Conservation (phyloP, 2,113 vertebrate genomes). For the Cromileptes altivelis region DNA sequence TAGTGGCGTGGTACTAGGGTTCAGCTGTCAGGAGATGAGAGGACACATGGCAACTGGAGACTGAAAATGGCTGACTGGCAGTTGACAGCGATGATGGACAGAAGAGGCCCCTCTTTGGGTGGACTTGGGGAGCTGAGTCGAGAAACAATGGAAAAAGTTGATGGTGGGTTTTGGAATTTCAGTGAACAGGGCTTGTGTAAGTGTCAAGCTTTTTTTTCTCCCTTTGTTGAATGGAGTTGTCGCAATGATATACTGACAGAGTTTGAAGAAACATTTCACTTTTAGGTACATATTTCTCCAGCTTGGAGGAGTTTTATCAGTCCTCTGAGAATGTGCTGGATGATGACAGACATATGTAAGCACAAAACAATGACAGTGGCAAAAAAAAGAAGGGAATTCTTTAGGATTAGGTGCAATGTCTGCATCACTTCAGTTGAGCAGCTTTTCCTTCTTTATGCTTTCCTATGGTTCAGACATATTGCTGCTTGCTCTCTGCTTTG, state of each 20-base stretch:
- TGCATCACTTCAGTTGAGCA: slow-evolving; percentile 6
- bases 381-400: not conserved
- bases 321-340: slow-evolving; percentile 30
- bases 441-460: not conserved
- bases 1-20: not conserved
- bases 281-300: slow-evolving; percentile 19
- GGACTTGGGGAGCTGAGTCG: not conserved
- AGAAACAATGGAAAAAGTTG: not conserved
- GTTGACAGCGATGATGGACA: not conserved
- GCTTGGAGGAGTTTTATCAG: slow-evolving; percentile 21
- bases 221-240: slow-evolving; percentile 11
- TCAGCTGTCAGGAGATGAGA: not conserved
- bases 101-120: not conserved
- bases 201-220: not conserved
- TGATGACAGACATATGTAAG: slow-evolving; percentile 57
- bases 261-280: slow-evolving; percentile 24
- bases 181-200: not conserved
- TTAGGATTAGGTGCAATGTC: not conserved
- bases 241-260: slow-evolving; percentile 23
- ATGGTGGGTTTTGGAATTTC: not conserved
- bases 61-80: slow-evolving; percentile 19
- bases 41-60: slow-evolving; percentile 1
- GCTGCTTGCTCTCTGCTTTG: not conserved
- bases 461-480: not conserved
- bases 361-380: slow-evolving; percentile 15